Base-by-base conservation (phyloP, 2,113 vertebrate genomes). In the Bufo gargarizans region DNA sequence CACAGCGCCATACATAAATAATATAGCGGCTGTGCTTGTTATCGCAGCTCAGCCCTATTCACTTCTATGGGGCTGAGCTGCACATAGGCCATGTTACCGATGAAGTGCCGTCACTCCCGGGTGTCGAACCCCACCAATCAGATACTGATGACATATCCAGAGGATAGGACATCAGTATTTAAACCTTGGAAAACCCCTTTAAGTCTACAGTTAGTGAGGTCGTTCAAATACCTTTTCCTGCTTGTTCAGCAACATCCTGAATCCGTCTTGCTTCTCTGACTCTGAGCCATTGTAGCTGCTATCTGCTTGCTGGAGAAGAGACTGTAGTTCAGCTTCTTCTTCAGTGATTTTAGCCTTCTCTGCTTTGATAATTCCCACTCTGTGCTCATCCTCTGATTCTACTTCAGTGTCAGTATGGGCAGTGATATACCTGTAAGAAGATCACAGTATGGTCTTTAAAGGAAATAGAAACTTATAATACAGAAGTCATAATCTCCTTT, bases 401-500 rank as follows among this genome's bases (percentile, higher is more conserved):
- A 95, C 97, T 91, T 98, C 98, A n/a, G 97, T 97, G 91, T 99
- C 98, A 0, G 97, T 99, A 90, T 97, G 93, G 86, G 98, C 98
- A 0, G 98, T 99, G 76, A 98, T 95, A 86, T 99, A 99, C 91
- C 98, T 99, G 92, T 89, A 96, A 92, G 71, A 74, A 89, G 1
- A 47, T 45, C n/a, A 33, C 33, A 45, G 6, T 3, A 61, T 0
- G 2, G 43, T 65, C 20, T 65, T 65, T 65, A 65, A 65, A 65
- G 20, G 63, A 11, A 7, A 20, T 65, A 17, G 19, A n/a, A 2
- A 65, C 20, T 65, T 6, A 65, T 8, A 20, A 65, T 61, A 33
- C 1, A 33, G 33, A 33, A 33, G 33, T 33, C 33, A 33, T 33
- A 33, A 33, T 33, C 33, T 33, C 33, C 33, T 33, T 33, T 33